Percentiles rank a stretch among this genome's conserved stretches.
These are phyloP conservation scores for Xiphophorus hellerii DNA, from an alignment of 2,113 vertebrate genomes.

Conservation along the genomic window DNA sequence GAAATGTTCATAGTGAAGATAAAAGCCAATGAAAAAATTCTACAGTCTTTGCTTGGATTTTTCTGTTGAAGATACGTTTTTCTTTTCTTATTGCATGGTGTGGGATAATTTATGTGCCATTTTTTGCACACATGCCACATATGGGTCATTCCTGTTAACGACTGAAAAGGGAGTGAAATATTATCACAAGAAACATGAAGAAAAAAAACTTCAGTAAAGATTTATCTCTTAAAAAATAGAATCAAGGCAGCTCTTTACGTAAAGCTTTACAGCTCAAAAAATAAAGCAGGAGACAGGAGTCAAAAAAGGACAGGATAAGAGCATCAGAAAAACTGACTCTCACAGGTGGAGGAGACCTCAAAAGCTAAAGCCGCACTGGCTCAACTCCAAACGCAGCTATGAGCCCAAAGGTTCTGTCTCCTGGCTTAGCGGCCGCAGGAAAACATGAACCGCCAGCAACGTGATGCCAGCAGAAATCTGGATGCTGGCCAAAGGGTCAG, in stretches of 20 bases:
- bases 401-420: not conserved
- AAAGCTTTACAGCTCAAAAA: not conserved
- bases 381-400: not conserved
- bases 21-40: slow-evolving; percentile 22
- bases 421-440: not conserved
- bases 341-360: slow-evolving; percentile 1
- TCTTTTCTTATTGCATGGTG: not conserved
- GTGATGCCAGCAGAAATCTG: slow-evolving; percentile 14
- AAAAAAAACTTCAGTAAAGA: not conserved
- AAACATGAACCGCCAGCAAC: slow-evolving; percentile 5
- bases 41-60: slow-evolving; percentile 21
- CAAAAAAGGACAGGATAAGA: slow-evolving; percentile 3
- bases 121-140: not conserved
- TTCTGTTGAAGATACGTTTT: slow-evolving; percentile 8
- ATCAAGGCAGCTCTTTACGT: not conserved
- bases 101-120: not conserved
- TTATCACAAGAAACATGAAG: not conserved
- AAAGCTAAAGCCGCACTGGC: not conserved
- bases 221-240: not conserved
- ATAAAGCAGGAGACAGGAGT: not conserved
- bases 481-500: not conserved
- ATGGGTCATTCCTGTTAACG: not conserved
- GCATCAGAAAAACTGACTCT: not conserved
- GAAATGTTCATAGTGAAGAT: slow-evolving; percentile 27
- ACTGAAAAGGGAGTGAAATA: not conserved